Conservation (phyloP, 1,140 invertebrate species). For the Battus philenor region DNA sequence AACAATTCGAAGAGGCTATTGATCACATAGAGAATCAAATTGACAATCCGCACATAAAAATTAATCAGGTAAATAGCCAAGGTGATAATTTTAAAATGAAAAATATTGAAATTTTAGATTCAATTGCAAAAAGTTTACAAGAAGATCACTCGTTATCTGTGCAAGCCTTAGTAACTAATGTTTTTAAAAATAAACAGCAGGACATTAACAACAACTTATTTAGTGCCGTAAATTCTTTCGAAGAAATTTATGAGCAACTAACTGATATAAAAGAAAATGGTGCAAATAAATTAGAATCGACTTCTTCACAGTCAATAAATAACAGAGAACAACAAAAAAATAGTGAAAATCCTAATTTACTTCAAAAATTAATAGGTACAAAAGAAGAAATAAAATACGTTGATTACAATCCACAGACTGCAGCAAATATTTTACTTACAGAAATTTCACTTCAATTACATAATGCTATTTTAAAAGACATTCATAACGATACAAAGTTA, state of each 20-base stretch:
- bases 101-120: slow-evolving; percentile 62
- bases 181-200: slow-evolving; percentile 22
- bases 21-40: slow-evolving; percentile 61
- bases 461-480: slow-evolving; percentile 29
- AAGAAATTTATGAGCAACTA: slow-evolving; percentile 65
- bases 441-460: slow-evolving; percentile 24
- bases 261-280: slow-evolving; percentile 17
- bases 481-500: background rate
- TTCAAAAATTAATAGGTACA: slow-evolving; percentile 16
- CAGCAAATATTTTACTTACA: slow-evolving; percentile 28
- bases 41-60: slow-evolving; percentile 22
- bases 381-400: slow-evolving; percentile 29
- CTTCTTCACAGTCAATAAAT: too few relatives aligned
- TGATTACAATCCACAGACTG: slow-evolving; percentile 24
- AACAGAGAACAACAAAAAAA: slow-evolving; percentile 11
- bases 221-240: slow-evolving; percentile 51
- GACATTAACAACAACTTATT: slow-evolving; percentile 61
- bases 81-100: slow-evolving; percentile 48
- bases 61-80: slow-evolving; percentile 58
- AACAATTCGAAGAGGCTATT: slow-evolving; percentile 69
- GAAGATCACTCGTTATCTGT: slow-evolving; percentile 46
- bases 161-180: slow-evolving; percentile 26
- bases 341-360: background rate
- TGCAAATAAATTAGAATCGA: background rate
- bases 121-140: slow-evolving; percentile 57